Evolutionary conservation across 2,113 vertebrate genomes (phyloP), one percentile per base, ranked within the genome.

Genomic region (Syrmaticus mikado): DNA sequence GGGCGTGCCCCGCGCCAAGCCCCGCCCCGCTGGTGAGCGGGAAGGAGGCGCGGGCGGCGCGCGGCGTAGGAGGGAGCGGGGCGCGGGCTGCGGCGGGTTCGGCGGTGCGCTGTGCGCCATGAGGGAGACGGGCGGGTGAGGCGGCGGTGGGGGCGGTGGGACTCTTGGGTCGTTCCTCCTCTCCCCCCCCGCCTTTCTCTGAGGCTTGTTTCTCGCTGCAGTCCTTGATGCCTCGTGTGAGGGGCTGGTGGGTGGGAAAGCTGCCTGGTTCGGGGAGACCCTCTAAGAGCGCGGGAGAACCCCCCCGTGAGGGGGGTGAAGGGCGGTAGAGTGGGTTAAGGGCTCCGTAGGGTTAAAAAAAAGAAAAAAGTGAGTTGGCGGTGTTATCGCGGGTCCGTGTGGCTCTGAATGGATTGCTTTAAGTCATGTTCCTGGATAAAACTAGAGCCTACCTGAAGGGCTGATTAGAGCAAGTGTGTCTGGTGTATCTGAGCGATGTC

Each of bases 81-180:
- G 4, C 6, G 48, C 4, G 14, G 27, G 48, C 1, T 6, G 46
- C 0, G 2, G 67, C 3, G 40, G 43, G 43, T 38, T 1, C 41
- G 65, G 71, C 4, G 15, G 86, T 5, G 76, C 5, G 30, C 62
- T 4, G 67, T 14, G 67, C 12, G 82, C 9, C 16, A 95, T 94
- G 96, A 95, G 85, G 87, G 91, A 95, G 82, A 93, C 6, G 55
- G 74, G 79, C 78, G 93, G 94, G 95, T 93, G 93, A 96, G 95
- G 78, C 24, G 36, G 45, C 6, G 3, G 46, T 32, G 52, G 52
- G 3, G 95, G 70, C 27, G 36, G 38, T 5, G 4, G 60, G 14
- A 16, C 36, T 40, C 5, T 18, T 16, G 40, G 22, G 57, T 6
- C 18, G 74, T n/a, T 57, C 11, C 17, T 68, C 6, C 36, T 28